Evolutionary conservation across 2,888 invertebrate species (phyloP).

Genomic region (Andrena bicolor): DNA sequence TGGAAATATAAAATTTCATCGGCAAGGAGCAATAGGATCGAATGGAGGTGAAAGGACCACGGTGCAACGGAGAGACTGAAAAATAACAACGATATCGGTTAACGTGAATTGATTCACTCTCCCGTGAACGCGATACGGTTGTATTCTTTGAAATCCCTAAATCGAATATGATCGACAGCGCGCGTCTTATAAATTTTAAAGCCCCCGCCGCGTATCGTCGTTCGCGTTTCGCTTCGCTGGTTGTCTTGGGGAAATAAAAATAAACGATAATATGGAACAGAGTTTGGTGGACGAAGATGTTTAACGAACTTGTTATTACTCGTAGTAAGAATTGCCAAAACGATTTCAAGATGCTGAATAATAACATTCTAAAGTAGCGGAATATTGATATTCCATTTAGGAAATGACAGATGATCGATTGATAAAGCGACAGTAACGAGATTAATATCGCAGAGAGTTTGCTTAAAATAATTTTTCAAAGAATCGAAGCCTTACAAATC

Average conservation of each 20-base stretch:
- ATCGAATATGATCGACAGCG: constrained; percentile 8
- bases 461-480: too few species aligned
- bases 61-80: constrained; percentile 5
- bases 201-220: background rate
- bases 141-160: constrained; percentile 28
- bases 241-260: background rate
- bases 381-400: too few species aligned
- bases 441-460: too few species aligned
- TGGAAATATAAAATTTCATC: constrained; percentile 11
- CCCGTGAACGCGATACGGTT: constrained; percentile 35
- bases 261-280: background rate
- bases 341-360: too few species aligned
- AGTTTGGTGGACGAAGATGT: background rate
- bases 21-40: background rate
- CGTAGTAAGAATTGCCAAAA: too few species aligned
- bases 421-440: too few species aligned
- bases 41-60: background rate
- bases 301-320: too few species aligned
- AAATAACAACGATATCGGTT: constrained; percentile 37
- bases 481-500: too few species aligned
- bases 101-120: constrained; percentile 56
- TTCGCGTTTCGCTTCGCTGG: background rate
- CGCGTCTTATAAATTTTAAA: background rate
- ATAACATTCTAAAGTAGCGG: too few species aligned
- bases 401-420: too few species aligned